Evolutionary conservation across 2,113 vertebrate species (phyloP).

Genomic region (Setophaga petechia): DNA sequence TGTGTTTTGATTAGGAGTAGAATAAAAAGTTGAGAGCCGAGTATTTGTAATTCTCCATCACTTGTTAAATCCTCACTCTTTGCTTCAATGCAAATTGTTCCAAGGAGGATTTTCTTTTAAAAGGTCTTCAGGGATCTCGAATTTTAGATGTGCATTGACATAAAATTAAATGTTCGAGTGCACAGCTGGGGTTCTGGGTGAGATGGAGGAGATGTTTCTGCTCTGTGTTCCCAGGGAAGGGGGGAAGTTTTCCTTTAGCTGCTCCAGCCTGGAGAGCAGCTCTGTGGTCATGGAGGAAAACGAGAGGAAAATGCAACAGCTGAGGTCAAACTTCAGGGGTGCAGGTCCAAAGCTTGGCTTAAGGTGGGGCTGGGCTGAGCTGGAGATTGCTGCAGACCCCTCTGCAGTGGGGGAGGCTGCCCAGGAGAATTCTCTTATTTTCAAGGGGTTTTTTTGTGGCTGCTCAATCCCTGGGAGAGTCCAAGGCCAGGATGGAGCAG

Average conservation of each 20-base stretch:
- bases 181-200: conserved; percentile 41
- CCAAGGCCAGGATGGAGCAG: not conserved
- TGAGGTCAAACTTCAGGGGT: not conserved
- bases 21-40: conserved; percentile 48
- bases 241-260: not conserved
- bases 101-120: conserved; percentile 66
- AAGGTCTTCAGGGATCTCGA: conserved; percentile 63
- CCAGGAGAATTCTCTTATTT: not conserved
- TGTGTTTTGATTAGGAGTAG: conserved; percentile 55
- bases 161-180: conserved; percentile 38
- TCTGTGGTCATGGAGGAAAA: fast-evolving
- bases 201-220: not conserved
- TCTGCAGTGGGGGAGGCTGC: not conserved
- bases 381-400: not conserved
- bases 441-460: no score
- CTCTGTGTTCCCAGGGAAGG: not conserved
- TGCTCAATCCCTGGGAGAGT: not conserved
- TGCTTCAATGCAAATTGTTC: conserved; percentile 65
- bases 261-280: not conserved
- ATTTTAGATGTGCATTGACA: conserved; percentile 64
- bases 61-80: conserved; percentile 53
- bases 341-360: not conserved
- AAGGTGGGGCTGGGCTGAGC: not conserved
- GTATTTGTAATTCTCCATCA: conserved; percentile 48
- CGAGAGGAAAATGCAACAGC: not conserved